Evolutionary conservation across 2,888 invertebrate species (phyloP).

Genomic region (Lycophotia porphyrea): DNA sequence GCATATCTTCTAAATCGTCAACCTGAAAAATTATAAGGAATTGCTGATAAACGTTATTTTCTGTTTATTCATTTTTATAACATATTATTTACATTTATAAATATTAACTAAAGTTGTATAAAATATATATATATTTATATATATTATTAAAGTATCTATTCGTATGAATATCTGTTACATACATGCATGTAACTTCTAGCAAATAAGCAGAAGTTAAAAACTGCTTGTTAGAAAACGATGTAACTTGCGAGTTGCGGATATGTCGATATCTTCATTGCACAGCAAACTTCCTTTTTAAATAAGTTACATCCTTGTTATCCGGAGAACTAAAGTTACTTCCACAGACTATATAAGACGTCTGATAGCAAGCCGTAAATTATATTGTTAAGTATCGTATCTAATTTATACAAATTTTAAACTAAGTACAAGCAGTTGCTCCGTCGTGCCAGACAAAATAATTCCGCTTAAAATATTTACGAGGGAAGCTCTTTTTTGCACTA

Average conservation of each 20-base stretch:
- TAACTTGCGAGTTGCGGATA: background rate
- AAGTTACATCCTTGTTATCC: constrained; percentile 26
- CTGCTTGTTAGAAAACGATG: constrained; percentile 1
- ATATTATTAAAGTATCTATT: background rate
- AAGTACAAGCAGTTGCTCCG: constrained; percentile 30
- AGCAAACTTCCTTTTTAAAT: constrained; percentile 27
- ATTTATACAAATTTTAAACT: constrained; percentile 59
- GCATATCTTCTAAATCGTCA: too few relatives aligned
- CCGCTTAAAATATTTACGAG: constrained; percentile 63
- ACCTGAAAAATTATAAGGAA: too few relatives aligned
- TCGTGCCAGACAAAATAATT: constrained; percentile 60
- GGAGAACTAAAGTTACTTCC: constrained; percentile 4
- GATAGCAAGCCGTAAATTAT: constrained; percentile 39
- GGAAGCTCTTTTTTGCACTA: constrained; percentile 44
- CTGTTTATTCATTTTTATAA: too few relatives aligned
- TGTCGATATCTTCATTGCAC: constrained; percentile 16
- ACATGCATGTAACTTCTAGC: background rate
- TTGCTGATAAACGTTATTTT: too few relatives aligned
- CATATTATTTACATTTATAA: too few relatives aligned
- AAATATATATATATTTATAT: too few relatives aligned
- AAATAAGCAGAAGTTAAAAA: constrained; percentile 1
- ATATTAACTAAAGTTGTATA: too few relatives aligned
- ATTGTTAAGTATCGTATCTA: constrained; percentile 40
- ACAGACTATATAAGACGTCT: constrained; percentile 7
- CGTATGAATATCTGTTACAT: background rate